Conservation (phyloP, 1,140 invertebrate genomes). For the Myzus persicae region DNA sequence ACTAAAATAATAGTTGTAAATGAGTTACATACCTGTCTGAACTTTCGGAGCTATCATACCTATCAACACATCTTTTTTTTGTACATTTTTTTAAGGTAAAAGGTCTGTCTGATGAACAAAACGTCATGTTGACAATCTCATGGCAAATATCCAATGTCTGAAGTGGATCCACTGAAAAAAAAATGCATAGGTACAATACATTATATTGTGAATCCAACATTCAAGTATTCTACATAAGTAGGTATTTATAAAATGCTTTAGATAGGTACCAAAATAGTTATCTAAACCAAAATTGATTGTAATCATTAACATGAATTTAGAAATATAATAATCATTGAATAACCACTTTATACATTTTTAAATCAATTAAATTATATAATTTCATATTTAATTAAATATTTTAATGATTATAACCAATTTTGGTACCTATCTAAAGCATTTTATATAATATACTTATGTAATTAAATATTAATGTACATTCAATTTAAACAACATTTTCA, state of each 20-base stretch:
- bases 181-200: not conserved
- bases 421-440: too few species aligned
- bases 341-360: too few species aligned
- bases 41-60: slow-evolving; percentile 58
- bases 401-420: too few species aligned
- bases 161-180: slow-evolving; percentile 43
- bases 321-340: not conserved
- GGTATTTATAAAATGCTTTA: not conserved
- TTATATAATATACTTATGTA: too few species aligned
- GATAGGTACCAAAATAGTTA: not conserved
- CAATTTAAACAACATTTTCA: not conserved
- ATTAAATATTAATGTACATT: too few species aligned
- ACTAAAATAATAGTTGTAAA: not conserved
- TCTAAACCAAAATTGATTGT: not conserved
- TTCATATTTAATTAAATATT: not conserved
- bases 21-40: slow-evolving; percentile 54
- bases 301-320: not conserved
- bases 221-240: not conserved
- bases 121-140: slow-evolving; percentile 54
- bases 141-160: slow-evolving; percentile 53
- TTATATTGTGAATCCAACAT: not conserved
- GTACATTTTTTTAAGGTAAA: slow-evolving; percentile 46
- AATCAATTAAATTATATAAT: not conserved
- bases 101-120: slow-evolving; percentile 38
- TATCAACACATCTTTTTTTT: slow-evolving; percentile 35